phyloP scores from a whole-genome alignment of 2,888 invertebrate species.

The Ornithoptera alexandrae region DNA sequence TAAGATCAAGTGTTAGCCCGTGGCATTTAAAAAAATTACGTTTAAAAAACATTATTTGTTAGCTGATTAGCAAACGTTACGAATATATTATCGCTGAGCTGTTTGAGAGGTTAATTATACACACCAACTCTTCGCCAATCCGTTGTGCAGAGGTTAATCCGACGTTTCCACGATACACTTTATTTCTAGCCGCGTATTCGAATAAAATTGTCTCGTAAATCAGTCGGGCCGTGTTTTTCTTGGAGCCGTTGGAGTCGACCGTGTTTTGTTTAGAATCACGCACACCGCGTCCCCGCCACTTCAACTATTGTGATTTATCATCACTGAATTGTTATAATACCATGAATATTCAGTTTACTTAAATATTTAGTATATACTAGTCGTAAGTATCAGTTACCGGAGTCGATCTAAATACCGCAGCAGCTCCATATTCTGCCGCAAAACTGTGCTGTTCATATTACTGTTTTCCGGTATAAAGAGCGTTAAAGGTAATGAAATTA shows the following conservation, averaged over 20 bases:
- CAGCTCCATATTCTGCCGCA: too few species aligned
- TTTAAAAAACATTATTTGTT: too few species aligned
- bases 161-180: slow-evolving; percentile 67
- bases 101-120: not conserved
- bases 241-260: slow-evolving; percentile 60
- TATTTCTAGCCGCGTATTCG: slow-evolving; percentile 72
- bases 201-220: slow-evolving; percentile 77
- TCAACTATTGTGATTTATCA: slow-evolving; percentile 69
- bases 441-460: too few species aligned
- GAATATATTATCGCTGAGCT: not conserved
- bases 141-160: slow-evolving; percentile 61
- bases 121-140: slow-evolving; percentile 31
- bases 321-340: slow-evolving; percentile 51
- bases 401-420: too few species aligned
- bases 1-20: too few species aligned
- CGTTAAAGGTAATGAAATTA: too few species aligned
- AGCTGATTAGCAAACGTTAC: not conserved
- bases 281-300: slow-evolving; percentile 67
- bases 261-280: slow-evolving; percentile 79
- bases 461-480: too few species aligned
- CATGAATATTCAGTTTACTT: slow-evolving; percentile 29
- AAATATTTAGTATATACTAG: not conserved
- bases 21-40: too few species aligned
- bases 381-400: too few species aligned
- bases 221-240: slow-evolving; percentile 76